Conservation (phyloP, 30 jellyfish, hydroid and myxozoan genomes). For the Aurelia sp. region DNA sequence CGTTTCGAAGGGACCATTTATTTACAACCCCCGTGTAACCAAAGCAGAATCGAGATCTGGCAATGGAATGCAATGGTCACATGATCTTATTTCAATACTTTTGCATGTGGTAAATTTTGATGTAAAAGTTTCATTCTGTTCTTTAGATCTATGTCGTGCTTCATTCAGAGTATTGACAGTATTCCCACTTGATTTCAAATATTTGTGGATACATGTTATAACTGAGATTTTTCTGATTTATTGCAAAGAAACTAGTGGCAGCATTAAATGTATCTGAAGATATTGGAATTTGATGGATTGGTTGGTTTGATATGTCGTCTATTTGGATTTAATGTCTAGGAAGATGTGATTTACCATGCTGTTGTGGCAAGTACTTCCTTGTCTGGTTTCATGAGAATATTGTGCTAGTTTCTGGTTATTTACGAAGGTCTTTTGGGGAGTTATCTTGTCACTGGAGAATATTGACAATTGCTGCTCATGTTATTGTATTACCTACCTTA, state of each 20-base stretch:
- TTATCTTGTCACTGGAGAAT: too few relatives aligned
- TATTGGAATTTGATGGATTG: neutral
- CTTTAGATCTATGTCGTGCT: neutral
- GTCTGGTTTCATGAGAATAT: too few relatives aligned
- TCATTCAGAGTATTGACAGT: neutral
- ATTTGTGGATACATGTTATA: constrained; percentile 8
- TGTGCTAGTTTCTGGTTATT: too few relatives aligned
- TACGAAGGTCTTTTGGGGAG: too few relatives aligned
- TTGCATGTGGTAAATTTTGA: constrained; percentile 21
- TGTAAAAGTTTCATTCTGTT: neutral
- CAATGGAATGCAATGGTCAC: neutral
- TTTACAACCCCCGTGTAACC: too few relatives aligned
- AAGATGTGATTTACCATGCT: too few relatives aligned
- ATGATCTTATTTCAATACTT: neutral
- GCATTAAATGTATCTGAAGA: neutral
- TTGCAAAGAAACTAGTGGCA: neutral
- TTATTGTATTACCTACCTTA: too few relatives aligned
- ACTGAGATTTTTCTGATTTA: neutral
- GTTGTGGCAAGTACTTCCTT: too few relatives aligned
- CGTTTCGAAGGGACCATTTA: too few relatives aligned
- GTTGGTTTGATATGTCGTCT: neutral
- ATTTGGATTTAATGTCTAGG: too few relatives aligned
- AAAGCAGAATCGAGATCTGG: too few relatives aligned
- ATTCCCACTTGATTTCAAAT: neutral
- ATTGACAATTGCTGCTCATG: too few relatives aligned